Evolutionary conservation across 2,888 invertebrate genomes (phyloP).

Genomic region (Andrena dorsata): DNA sequence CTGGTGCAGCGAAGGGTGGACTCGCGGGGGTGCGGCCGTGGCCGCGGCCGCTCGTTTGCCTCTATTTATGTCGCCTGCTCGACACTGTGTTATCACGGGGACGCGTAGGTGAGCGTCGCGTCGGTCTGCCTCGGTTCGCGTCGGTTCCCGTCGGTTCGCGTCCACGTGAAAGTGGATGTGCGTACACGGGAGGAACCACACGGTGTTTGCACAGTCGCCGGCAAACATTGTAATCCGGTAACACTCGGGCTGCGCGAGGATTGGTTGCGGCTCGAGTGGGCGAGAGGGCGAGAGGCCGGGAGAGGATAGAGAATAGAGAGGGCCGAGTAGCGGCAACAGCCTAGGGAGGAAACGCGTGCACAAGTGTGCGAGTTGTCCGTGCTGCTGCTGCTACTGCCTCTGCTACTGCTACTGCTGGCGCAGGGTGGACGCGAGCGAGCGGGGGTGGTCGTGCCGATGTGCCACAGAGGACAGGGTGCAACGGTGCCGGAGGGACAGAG

Average conservation of each 20-base stretch:
- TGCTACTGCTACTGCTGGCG: not conserved
- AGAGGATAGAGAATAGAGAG: no score
- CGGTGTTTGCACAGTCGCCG: conserved; percentile 78
- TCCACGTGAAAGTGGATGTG: conserved; percentile 47
- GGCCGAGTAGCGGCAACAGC: conserved; percentile 11
- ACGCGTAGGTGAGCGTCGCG: conserved; percentile 26
- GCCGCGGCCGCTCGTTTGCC: conserved; percentile 44
- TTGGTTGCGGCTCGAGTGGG: conserved; percentile 63
- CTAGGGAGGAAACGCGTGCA: conserved; percentile 31
- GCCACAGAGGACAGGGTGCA: conserved; percentile 11
- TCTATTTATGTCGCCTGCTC: conserved; percentile 54
- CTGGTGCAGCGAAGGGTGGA: not conserved
- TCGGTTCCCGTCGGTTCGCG: conserved; percentile 21
- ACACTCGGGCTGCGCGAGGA: conserved; percentile 75
- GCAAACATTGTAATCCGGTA: conserved; percentile 80
- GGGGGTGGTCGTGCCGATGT: conserved; percentile 10
- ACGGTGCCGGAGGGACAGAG: conserved; percentile 31
- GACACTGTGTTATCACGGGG: conserved; percentile 44
- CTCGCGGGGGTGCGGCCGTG: not conserved
- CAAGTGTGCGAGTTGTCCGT: conserved; percentile 30
- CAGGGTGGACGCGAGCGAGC: not conserved
- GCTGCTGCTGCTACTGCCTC: not conserved
- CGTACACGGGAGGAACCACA: conserved; percentile 64
- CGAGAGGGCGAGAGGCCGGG: conserved; percentile 20
- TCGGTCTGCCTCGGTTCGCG: not conserved